Conservation (phyloP, 2,888 invertebrate species). For the Agriopis marginaria region DNA sequence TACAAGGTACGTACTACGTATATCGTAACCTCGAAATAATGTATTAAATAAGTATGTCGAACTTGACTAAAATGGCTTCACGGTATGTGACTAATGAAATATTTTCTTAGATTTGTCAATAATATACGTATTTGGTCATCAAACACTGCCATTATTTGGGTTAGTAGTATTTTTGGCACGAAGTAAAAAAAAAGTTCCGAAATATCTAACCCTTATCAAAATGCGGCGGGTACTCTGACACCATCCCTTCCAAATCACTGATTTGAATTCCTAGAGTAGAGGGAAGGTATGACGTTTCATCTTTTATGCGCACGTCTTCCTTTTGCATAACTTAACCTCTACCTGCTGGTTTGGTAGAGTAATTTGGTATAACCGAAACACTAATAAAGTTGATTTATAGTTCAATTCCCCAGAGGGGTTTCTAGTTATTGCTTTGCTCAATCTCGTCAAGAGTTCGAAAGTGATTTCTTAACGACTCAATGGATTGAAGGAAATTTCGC, state of each 20-base stretch:
- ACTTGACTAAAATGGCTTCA: slow-evolving; percentile 8
- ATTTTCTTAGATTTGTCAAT: not conserved
- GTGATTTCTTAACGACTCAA: slow-evolving; percentile 34
- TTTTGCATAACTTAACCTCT: slow-evolving; percentile 24
- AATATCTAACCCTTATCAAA: slow-evolving; percentile 28
- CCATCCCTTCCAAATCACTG: slow-evolving; percentile 34
- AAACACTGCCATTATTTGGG: not conserved
- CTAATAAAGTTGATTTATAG: slow-evolving; percentile 26
- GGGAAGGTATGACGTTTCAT: slow-evolving; percentile 23
- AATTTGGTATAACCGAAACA: slow-evolving; percentile 21
- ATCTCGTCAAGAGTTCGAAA: slow-evolving; percentile 36
- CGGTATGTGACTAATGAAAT: slow-evolving; percentile 16
- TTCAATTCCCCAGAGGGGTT: slow-evolving; percentile 23
- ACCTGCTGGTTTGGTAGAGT: slow-evolving; percentile 18
- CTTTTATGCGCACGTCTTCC: slow-evolving; percentile 24
- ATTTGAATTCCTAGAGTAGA: slow-evolving; percentile 31
- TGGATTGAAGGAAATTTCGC: slow-evolving; percentile 27
- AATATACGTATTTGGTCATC: not conserved
- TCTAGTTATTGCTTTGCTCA: slow-evolving; percentile 31
- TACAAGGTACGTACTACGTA: slow-evolving; percentile 8
- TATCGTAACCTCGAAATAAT: slow-evolving; percentile 15
- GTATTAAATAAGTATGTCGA: slow-evolving; percentile 10
- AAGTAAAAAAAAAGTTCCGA: slow-evolving; percentile 1
- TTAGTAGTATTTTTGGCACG: not conserved
- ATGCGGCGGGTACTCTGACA: slow-evolving; percentile 24